phyloP scores from a whole-genome alignment of 2,888 invertebrate genomes.

The Pseudococcus longispinus region DNA sequence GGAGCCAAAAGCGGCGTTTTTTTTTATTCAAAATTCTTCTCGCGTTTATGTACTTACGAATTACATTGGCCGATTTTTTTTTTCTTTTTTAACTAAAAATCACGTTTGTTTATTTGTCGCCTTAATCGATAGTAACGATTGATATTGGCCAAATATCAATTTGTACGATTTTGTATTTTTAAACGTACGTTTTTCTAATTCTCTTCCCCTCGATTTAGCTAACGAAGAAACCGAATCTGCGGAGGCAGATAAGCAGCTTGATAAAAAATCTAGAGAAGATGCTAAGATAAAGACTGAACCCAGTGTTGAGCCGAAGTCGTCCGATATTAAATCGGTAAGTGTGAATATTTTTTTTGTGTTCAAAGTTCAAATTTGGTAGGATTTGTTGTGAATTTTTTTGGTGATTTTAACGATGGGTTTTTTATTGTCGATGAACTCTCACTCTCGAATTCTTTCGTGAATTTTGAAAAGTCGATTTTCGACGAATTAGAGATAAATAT shows the following conservation, averaged over 20 bases:
- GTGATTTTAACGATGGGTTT: background rate
- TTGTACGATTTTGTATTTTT: slow-evolving; percentile 59
- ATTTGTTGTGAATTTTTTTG: background rate
- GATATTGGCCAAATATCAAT: slow-evolving; percentile 8
- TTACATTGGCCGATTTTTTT: slow-evolving; percentile 31
- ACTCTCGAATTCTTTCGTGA: too few relatives aligned
- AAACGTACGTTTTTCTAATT: slow-evolving; percentile 60
- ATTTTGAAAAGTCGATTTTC: too few relatives aligned
- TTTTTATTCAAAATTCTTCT: slow-evolving; percentile 7
- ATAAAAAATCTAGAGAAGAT: slow-evolving; percentile 64
- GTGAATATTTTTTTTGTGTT: background rate
- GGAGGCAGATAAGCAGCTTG: slow-evolving; percentile 63
- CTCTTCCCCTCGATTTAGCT: slow-evolving; percentile 61
- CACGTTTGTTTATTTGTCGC: background rate
- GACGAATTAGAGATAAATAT: too few relatives aligned
- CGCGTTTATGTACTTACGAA: background rate
- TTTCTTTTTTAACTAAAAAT: background rate
- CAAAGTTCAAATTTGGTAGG: background rate
- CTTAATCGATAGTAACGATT: background rate
- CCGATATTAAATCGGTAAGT: slow-evolving; percentile 58
- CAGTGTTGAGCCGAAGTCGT: slow-evolving; percentile 60
- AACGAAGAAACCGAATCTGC: slow-evolving; percentile 63
- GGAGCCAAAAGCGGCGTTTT: background rate
- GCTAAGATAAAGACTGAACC: slow-evolving; percentile 60
- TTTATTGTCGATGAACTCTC: too few relatives aligned